These are phyloP conservation scores for Sarcophaga rosellei DNA, from an alignment of 2,888 invertebrate genomes.

Conservation along the genomic window DNA sequence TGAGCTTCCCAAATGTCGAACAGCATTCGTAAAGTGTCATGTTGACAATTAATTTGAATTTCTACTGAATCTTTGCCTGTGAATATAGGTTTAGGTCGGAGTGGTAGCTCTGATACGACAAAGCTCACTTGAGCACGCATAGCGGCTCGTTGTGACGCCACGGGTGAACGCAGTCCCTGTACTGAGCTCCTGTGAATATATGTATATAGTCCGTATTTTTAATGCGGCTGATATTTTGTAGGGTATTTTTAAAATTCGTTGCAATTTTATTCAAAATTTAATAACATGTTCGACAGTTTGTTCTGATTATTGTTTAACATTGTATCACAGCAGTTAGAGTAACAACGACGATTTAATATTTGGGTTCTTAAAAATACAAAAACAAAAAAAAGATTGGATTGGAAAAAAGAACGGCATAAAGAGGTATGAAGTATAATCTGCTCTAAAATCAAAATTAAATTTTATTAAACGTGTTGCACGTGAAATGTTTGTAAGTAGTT, in stretches of 20 bases:
- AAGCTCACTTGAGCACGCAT: no score
- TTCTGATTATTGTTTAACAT: slow-evolving; percentile 3
- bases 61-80: no score
- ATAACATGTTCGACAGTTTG: background rate
- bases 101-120: no score
- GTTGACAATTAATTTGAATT: no score
- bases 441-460: slow-evolving; percentile 79
- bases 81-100: no score
- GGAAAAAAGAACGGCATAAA: no score
- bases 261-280: background rate
- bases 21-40: no score
- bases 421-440: slow-evolving; percentile 72
- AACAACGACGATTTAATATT: slow-evolving; percentile 6
- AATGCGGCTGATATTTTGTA: background rate
- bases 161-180: no score
- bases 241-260: background rate
- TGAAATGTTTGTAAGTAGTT: slow-evolving; percentile 62
- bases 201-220: no score
- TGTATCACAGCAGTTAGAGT: background rate
- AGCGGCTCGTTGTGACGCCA: no score
- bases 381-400: background rate
- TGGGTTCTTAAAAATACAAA: slow-evolving; percentile 26
- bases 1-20: no score
- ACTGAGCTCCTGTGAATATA: no score
- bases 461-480: slow-evolving; percentile 76